These are phyloP conservation scores for Lasaia peninsularis DNA, from an alignment of 1,140 invertebrate species.

Conservation along the genomic window DNA sequence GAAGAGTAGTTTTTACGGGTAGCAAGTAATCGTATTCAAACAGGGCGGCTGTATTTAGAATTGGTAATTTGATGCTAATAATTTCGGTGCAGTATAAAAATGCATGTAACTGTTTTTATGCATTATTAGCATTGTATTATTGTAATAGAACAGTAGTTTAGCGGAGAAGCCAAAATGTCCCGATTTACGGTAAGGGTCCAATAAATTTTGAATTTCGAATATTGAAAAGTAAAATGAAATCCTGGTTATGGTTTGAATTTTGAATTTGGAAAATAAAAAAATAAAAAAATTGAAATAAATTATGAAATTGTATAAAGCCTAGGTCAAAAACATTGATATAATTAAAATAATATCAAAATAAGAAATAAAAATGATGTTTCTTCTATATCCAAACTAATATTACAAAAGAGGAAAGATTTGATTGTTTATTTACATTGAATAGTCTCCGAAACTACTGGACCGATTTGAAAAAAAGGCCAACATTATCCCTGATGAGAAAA, in stretches of 20 bases:
- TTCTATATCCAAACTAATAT: too few species aligned
- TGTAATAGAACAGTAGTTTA: conserved; percentile 44
- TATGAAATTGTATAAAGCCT: too few species aligned
- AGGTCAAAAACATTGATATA: too few species aligned
- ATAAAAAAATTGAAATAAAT: too few species aligned
- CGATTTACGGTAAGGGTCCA: conserved; percentile 57
- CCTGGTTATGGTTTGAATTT: too few species aligned
- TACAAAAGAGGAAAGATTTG: too few species aligned
- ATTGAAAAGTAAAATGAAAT: neutral
- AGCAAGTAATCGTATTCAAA: conserved; percentile 68
- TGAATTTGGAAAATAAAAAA: neutral
- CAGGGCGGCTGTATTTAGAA: conserved; percentile 58
- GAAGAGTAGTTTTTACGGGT: conserved; percentile 45
- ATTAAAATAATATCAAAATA: too few species aligned
- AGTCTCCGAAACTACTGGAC: too few species aligned
- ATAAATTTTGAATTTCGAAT: neutral
- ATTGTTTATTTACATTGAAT: too few species aligned
- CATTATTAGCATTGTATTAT: conserved; percentile 45
- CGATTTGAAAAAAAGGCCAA: too few species aligned
- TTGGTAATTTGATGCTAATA: conserved; percentile 68
- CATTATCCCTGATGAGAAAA: too few species aligned
- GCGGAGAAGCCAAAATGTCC: conserved; percentile 50
- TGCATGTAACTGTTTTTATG: conserved; percentile 42
- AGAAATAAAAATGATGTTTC: too few species aligned
- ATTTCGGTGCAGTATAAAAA: conserved; percentile 68